phyloP scores from a whole-genome alignment of 2,113 vertebrate genomes.

The Nothobranchius furzeri region DNA sequence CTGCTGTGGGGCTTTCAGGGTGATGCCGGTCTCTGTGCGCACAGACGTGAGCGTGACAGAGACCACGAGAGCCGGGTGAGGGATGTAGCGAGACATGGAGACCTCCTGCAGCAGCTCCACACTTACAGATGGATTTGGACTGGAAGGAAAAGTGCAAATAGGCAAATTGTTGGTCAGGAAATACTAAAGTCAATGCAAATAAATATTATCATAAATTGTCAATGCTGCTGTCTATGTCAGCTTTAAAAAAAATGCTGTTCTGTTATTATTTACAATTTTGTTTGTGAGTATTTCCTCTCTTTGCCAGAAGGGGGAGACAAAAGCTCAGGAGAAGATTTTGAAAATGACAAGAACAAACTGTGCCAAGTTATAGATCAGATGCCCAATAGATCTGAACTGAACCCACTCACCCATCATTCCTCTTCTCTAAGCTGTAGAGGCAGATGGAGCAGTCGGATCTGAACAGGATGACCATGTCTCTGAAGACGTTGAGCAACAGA shows the following conservation, averaged over 20 bases:
- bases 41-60: slow-evolving; percentile 97
- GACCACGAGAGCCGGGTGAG: slow-evolving; percentile 94
- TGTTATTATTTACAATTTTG: not conserved
- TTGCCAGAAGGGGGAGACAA: not conserved
- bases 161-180: no score
- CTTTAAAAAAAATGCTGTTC: no score
- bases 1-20: slow-evolving; percentile 96
- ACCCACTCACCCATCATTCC: slow-evolving; percentile 84
- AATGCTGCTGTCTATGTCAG: no score
- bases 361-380: no score
- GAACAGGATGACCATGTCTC: slow-evolving; percentile 92
- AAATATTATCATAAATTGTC: no score
- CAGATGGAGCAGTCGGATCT: slow-evolving; percentile 96
- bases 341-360: no score
- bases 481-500: slow-evolving; percentile 93
- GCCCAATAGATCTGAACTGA: no score
- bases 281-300: not conserved
- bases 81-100: slow-evolving; percentile 98
- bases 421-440: slow-evolving; percentile 93
- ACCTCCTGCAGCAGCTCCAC: slow-evolving; percentile 96
- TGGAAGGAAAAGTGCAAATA: slow-evolving; percentile 49
- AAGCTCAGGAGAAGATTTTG: not conserved
- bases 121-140: slow-evolving; percentile 84
- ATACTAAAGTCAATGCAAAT: no score
- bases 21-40: slow-evolving; percentile 96